These are phyloP conservation scores for Meloidogyne exigua DNA, from an alignment of 1,140 invertebrate species.

Conservation along the genomic window DNA sequence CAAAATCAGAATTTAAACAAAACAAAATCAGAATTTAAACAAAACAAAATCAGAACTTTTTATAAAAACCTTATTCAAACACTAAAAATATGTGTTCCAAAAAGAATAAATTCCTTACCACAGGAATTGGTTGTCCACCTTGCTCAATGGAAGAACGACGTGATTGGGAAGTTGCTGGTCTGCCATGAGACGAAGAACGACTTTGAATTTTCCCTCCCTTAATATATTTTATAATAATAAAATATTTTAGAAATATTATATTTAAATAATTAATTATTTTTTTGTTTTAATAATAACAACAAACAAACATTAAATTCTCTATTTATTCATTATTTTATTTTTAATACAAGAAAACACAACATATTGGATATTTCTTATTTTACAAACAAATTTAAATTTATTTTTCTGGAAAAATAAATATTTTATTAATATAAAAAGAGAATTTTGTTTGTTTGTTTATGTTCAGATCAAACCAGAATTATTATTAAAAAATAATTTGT, in stretches of 20 bases:
- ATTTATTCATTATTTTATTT: conserved; percentile 2
- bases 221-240: neutral
- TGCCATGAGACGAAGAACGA: conserved; percentile 25
- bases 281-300: neutral
- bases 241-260: too few species aligned
- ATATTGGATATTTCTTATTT: neutral
- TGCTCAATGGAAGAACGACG: conserved; percentile 7
- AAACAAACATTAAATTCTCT: neutral
- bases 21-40: neutral
- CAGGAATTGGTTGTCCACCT: conserved; percentile 28
- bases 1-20: neutral
- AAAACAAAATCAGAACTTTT: neutral
- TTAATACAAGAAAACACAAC: neutral
- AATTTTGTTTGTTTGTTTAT: neutral
- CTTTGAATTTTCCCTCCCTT: conserved; percentile 11
- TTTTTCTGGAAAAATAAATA: neutral
- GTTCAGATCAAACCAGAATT: neutral
- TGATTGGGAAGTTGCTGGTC: neutral
- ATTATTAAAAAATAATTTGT: neutral
- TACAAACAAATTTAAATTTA: neutral
- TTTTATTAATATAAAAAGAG: neutral
- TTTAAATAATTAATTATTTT: neutral
- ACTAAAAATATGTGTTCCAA: too few species aligned
- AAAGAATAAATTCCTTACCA: conserved; percentile 15
- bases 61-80: neutral